phyloP scores from a whole-genome alignment of 1,140 invertebrate species.

The Archegozetes longisetosus region DNA sequence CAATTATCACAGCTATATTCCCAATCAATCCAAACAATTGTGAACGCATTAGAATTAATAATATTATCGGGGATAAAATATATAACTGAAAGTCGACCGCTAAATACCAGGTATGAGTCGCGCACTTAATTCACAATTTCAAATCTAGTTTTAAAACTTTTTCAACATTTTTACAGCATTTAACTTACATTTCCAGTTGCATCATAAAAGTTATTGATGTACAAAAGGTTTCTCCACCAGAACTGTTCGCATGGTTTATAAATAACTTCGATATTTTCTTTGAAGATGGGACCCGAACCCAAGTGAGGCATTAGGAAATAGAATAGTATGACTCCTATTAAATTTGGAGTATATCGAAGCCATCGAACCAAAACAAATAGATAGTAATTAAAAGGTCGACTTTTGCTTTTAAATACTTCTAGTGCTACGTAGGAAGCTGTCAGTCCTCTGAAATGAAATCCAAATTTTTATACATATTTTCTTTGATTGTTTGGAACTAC shows the following conservation, averaged over 20 bases:
- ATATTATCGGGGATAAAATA: background rate
- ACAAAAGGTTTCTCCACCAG: constrained; percentile 12
- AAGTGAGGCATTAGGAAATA: background rate
- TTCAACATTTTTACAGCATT: background rate
- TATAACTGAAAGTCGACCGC: constrained; percentile 19
- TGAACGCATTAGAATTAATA: background rate
- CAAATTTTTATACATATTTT: no score
- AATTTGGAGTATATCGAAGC: background rate
- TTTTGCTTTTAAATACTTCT: background rate
- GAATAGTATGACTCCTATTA: background rate
- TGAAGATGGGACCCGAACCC: constrained; percentile 10
- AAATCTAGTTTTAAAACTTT: background rate
- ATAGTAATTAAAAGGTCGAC: background rate
- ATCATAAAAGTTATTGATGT: constrained; percentile 10
- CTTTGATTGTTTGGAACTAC: no score
- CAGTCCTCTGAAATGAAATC: background rate
- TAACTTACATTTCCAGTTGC: background rate
- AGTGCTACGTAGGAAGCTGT: background rate
- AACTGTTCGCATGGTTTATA: constrained; percentile 2
- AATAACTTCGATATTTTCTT: background rate
- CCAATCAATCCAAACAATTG: background rate
- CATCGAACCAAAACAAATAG: background rate
- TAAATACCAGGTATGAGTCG: constrained; percentile 18
- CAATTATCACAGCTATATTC: background rate
- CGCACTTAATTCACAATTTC: constrained; percentile 18